Conservation (phyloP, 2,113 vertebrate genomes). For the Barbus barbus region DNA sequence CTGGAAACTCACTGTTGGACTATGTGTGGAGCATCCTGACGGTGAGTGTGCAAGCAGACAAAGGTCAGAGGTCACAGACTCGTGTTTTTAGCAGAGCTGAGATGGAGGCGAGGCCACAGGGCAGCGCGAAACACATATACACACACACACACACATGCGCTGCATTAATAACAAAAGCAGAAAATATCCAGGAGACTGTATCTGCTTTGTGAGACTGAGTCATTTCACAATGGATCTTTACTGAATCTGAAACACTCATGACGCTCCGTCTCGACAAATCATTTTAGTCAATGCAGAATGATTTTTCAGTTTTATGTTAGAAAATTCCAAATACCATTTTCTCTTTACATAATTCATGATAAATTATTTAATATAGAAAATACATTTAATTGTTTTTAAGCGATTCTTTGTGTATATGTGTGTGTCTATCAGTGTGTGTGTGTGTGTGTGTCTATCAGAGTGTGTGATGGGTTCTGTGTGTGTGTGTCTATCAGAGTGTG, state of each 20-base stretch:
- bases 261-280: neutral
- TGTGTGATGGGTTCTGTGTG: too few relatives aligned
- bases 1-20: constrained; percentile 10
- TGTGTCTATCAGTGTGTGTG: too few relatives aligned
- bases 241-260: neutral
- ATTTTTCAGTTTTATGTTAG: neutral
- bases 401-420: too few relatives aligned
- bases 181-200: constrained; percentile 16
- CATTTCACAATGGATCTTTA: neutral
- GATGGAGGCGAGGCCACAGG: constrained; percentile 27
- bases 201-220: neutral
- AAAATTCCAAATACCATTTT: neutral
- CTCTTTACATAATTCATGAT: neutral
- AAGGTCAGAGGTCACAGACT: constrained; percentile 21
- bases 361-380: neutral
- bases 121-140: neutral
- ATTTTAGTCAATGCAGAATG: neutral
- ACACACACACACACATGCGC: neutral
- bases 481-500: neutral
- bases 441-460: too few relatives aligned
- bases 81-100: constrained; percentile 34
- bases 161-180: neutral
- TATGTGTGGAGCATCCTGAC: neutral
- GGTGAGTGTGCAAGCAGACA: constrained; percentile 10
- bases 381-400: too few relatives aligned